A percentile compares a stretch with the other conserved stretches of the same genome.
These are phyloP conservation scores for Myiozetetes cayanensis DNA, from an alignment of 2,113 vertebrate species.

Conservation along the genomic window DNA sequence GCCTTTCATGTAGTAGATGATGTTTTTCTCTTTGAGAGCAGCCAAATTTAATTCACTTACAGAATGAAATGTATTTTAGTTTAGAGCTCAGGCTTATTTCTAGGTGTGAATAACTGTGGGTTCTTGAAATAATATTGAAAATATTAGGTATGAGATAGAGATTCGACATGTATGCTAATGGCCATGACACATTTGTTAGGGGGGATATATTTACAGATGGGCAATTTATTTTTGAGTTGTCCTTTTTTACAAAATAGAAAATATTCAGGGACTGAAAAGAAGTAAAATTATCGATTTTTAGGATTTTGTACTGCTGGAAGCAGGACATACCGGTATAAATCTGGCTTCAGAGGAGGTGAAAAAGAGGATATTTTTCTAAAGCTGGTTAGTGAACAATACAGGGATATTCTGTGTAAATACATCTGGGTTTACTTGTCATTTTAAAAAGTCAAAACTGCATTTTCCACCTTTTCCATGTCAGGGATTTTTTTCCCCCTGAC, in stretches of 20 bases:
- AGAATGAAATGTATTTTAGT: background rate
- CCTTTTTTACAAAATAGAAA: background rate
- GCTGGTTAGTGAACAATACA: background rate
- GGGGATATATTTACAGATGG: background rate
- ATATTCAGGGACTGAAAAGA: background rate
- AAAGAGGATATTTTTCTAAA: background rate
- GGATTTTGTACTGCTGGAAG: background rate
- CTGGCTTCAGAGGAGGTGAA: background rate
- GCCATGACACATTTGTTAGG: accelerated
- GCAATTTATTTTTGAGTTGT: background rate
- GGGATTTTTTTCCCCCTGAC: background rate
- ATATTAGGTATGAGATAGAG: accelerated
- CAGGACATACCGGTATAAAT: accelerated
- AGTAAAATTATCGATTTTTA: background rate
- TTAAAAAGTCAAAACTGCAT: background rate
- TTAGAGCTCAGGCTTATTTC: background rate
- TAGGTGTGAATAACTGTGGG: background rate
- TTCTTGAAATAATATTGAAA: background rate
- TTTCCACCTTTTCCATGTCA: background rate
- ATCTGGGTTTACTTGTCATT: background rate
- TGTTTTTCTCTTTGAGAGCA: background rate
- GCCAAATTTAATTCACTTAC: background rate
- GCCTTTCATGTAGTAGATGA: background rate
- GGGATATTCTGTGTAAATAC: background rate
- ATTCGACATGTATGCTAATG: background rate